Percentiles rank a stretch among this genome's conserved stretches.
These are phyloP conservation scores for Scleropages formosus DNA, from an alignment of 2,797 vertebrate species.

Conservation along the genomic window DNA sequence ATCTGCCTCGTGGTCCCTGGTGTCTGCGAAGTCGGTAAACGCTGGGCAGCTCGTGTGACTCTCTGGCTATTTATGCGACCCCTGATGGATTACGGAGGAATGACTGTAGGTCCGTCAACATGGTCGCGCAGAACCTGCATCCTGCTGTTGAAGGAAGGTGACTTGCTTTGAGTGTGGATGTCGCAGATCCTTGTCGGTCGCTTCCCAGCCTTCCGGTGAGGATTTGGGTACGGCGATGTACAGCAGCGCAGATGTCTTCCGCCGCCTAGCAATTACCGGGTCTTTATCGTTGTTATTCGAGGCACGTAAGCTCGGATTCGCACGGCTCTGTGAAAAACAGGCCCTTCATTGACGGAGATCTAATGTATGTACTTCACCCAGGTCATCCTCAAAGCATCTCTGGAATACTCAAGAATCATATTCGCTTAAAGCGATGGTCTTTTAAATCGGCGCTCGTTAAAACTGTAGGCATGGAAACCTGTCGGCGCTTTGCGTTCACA, in stretches of 20 bases:
- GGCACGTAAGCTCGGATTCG: not conserved
- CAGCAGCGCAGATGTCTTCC: not conserved
- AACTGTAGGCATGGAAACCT: constrained; percentile 3
- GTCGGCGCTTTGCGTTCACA: not conserved
- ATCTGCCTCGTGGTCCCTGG: too few species aligned
- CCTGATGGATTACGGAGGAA: constrained; percentile 24
- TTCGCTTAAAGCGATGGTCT: not conserved
- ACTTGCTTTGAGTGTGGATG: not conserved
- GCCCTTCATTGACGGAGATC: not conserved
- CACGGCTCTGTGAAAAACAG: too few species aligned
- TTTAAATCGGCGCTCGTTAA: not conserved
- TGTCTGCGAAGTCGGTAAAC: not conserved
- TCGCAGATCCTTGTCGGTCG: too few species aligned
- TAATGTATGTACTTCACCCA: not conserved
- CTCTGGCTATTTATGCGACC: not conserved
- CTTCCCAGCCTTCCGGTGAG: not conserved
- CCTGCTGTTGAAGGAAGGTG: too few species aligned
- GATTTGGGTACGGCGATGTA: constrained; percentile 2
- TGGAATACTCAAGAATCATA: not conserved
- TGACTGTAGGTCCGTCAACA: not conserved
- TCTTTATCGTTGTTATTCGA: not conserved
- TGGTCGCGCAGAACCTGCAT: not conserved
- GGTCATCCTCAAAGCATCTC: constrained; percentile 7
- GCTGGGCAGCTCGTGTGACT: not conserved
- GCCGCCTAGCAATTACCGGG: too few species aligned